Percentiles rank a stretch among this genome's conserved stretches.
These are phyloP conservation scores for Dissostichus mawsoni DNA, from an alignment of 2,113 vertebrate species.

Conservation along the genomic window DNA sequence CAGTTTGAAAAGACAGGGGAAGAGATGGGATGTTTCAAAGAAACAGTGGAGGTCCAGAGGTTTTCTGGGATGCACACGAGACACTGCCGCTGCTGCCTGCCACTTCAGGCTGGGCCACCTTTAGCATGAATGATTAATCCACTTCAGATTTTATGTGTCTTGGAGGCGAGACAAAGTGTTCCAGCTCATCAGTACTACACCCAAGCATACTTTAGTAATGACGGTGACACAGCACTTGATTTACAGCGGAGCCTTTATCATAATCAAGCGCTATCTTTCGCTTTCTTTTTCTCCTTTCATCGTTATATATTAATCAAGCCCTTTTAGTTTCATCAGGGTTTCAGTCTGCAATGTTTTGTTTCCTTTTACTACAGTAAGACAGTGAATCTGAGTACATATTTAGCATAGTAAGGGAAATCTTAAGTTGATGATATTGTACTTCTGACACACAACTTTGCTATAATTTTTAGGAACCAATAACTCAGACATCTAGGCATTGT, in stretches of 20 bases:
- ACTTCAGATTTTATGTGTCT: slow-evolving; percentile 54
- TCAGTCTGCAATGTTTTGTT: background rate
- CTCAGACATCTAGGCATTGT: slow-evolving; percentile 21
- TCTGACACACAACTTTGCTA: slow-evolving; percentile 2
- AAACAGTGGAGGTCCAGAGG: slow-evolving; percentile 33
- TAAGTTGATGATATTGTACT: background rate
- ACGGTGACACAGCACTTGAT: slow-evolving; percentile 10
- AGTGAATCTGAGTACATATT: background rate
- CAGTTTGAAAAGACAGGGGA: slow-evolving; percentile 14
- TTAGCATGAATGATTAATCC: slow-evolving; percentile 62
- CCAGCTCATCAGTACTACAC: slow-evolving; percentile 38
- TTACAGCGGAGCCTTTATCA: slow-evolving; percentile 22
- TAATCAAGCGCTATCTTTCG: background rate
- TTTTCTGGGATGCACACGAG: slow-evolving; percentile 15
- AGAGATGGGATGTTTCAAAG: slow-evolving; percentile 39
- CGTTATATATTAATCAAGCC: background rate
- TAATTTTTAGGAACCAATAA: background rate
- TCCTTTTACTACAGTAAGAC: background rate
- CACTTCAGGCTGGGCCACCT: slow-evolving; percentile 46
- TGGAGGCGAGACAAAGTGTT: slow-evolving; percentile 45
- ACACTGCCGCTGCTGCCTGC: slow-evolving; percentile 24
- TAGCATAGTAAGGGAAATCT: background rate
- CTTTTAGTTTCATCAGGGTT: background rate
- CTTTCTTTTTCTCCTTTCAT: background rate
- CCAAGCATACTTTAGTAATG: slow-evolving; percentile 34